phyloP scores from a whole-genome alignment of 2,797 vertebrate genomes.

The Xyrichtys novacula region DNA sequence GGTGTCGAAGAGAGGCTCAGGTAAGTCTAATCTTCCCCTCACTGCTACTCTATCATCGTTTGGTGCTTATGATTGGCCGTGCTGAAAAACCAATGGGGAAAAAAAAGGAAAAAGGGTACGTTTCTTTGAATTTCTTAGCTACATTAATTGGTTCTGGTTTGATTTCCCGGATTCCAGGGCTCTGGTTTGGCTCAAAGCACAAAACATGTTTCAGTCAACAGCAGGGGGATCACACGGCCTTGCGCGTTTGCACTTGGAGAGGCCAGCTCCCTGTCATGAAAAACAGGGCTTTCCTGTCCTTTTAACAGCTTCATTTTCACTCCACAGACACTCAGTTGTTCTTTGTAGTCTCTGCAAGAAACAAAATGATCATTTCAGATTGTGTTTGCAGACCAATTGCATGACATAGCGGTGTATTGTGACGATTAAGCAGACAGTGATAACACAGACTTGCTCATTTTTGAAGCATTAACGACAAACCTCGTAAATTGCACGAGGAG shows the following conservation, averaged over 20 bases:
- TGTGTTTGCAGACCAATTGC: constrained; percentile 8
- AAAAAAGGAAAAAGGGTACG: not conserved
- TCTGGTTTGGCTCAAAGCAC: constrained; percentile 16
- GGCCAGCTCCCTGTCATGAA: constrained; percentile 11
- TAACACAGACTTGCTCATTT: constrained; percentile 2
- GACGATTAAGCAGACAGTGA: not conserved
- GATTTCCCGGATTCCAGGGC: constrained; percentile 29
- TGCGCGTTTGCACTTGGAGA: constrained; percentile 18
- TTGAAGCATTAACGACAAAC: not conserved
- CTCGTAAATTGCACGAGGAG: not conserved
- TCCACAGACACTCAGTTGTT: constrained; percentile 11
- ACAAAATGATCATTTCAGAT: no score
- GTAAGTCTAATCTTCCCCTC: constrained; percentile 81
- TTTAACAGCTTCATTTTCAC: constrained; percentile 25
- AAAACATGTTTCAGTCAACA: constrained; percentile 29
- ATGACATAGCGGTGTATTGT: not conserved
- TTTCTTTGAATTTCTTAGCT: not conserved
- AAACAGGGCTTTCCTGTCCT: constrained; percentile 25
- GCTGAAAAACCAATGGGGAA: not conserved
- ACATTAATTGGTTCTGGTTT: constrained; percentile 11
- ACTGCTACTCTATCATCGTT: not conserved
- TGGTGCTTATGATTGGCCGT: no score
- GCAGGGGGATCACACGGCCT: constrained; percentile 8
- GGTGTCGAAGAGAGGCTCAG: constrained; percentile 97
- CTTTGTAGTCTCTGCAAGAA: constrained; percentile 13